A percentile compares a stretch with the other conserved stretches of the same genome.
Conservation (phyloP, 2,113 vertebrate genomes). For the Oophaga pumilio region DNA sequence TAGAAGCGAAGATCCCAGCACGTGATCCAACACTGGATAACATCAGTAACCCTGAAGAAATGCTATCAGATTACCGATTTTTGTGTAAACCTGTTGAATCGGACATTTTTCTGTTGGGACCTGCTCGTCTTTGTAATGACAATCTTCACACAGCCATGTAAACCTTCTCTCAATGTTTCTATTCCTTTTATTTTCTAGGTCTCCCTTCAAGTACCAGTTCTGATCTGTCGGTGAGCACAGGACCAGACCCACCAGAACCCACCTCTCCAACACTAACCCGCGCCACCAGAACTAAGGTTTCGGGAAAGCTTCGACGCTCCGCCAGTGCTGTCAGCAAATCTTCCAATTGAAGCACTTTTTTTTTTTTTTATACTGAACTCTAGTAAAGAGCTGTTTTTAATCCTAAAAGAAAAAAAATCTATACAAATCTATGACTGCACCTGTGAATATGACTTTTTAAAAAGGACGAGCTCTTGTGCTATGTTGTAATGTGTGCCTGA, state of each 20-base stretch:
- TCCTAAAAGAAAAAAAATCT: not conserved
- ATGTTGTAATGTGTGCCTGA: constrained; percentile 50
- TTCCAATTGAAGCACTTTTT: constrained; percentile 67
- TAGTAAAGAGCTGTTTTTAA: constrained; percentile 11
- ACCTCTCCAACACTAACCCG: constrained; percentile 71
- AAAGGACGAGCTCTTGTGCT: constrained; percentile 31
- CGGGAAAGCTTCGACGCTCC: constrained; percentile 73
- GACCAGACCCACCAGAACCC: constrained; percentile 67
- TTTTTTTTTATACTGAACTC: constrained; percentile 8
- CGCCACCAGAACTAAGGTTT: constrained; percentile 72
- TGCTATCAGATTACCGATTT: not conserved
- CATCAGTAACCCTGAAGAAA: constrained; percentile 17
- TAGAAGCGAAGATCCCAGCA: not conserved
- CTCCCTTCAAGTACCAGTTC: constrained; percentile 75
- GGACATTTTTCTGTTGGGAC: constrained; percentile 11
- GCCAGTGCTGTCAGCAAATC: constrained; percentile 78
- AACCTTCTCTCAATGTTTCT: not conserved
- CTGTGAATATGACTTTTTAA: not conserved
- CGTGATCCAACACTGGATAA: not conserved
- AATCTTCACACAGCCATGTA: not conserved
- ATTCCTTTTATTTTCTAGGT: constrained; percentile 70
- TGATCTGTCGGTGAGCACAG: constrained; percentile 63
- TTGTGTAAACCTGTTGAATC: constrained; percentile 16
- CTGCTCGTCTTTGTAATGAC: not conserved
- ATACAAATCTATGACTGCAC: not conserved